A percentile compares a stretch with the other conserved stretches of the same genome.
Conservation (phyloP, 1,140 invertebrate species). For the Pogonomyrmex barbatus region DNA sequence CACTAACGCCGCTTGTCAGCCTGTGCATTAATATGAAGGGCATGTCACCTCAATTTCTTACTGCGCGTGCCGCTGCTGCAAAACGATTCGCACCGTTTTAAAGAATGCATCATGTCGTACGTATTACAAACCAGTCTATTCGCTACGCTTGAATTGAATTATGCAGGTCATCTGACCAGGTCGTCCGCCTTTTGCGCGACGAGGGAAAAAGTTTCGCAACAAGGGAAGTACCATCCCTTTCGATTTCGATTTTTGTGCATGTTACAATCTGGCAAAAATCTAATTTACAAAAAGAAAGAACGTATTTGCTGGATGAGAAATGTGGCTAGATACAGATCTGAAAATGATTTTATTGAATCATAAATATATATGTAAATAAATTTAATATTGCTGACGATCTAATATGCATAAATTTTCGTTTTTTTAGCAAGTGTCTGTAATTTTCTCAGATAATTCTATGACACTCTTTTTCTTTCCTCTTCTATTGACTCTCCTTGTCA, state of each 20-base stretch:
- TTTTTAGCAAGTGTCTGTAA: too few relatives aligned
- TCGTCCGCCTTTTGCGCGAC: neutral
- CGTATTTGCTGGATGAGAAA: too few relatives aligned
- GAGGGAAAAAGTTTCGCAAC: neutral
- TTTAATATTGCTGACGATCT: too few relatives aligned
- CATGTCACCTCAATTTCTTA: constrained; percentile 53
- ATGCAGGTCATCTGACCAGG: neutral
- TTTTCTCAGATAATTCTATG: neutral
- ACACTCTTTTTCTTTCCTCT: neutral
- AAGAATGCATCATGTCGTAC: constrained; percentile 43
- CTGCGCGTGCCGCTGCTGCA: constrained; percentile 40
- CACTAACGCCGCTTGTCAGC: constrained; percentile 2
- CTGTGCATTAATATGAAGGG: constrained; percentile 53
- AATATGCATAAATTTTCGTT: too few relatives aligned
- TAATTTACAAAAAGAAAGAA: neutral
- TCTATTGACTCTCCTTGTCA: neutral
- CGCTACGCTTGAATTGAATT: constrained; percentile 14
- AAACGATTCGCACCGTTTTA: constrained; percentile 36
- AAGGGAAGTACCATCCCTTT: neutral
- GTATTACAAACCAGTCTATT: constrained; percentile 28
- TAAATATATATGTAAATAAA: too few relatives aligned
- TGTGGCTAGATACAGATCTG: too few relatives aligned
- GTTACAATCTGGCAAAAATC: neutral
- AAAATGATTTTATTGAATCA: too few relatives aligned
- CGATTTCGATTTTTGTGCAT: neutral